phyloP scores from a whole-genome alignment of 1,140 invertebrate species.

The Potamilus streckersoni region DNA sequence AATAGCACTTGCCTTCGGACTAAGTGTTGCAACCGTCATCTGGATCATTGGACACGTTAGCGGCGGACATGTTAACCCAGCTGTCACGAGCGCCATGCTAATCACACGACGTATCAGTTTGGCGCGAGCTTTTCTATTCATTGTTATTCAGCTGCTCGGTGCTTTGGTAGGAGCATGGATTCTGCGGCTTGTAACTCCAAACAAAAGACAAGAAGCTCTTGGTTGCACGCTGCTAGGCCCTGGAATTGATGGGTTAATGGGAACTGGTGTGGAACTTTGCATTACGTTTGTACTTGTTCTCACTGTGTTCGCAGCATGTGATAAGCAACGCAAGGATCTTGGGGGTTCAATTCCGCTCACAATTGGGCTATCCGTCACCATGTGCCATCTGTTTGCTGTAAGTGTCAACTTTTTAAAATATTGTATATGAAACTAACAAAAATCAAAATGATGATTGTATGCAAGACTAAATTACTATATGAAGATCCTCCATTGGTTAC shows the following conservation, averaged over 20 bases:
- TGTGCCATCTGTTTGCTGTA: constrained; percentile 83
- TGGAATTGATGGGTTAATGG: constrained; percentile 70
- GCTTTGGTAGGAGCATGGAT: constrained; percentile 82
- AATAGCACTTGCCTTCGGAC: constrained; percentile 58
- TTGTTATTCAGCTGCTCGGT: constrained; percentile 72
- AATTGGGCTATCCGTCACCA: constrained; percentile 81
- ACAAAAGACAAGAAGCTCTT: constrained; percentile 71
- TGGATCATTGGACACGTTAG: constrained; percentile 82
- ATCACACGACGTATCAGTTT: constrained; percentile 61
- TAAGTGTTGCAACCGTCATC: constrained; percentile 62
- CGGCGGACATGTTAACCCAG: constrained; percentile 91
- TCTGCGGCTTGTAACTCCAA: constrained; percentile 72
- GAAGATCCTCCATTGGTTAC: too few relatives aligned
- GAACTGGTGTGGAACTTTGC: constrained; percentile 84
- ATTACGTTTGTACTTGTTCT: constrained; percentile 91
- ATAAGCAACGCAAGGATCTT: constrained; percentile 81
- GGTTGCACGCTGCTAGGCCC: constrained; percentile 72
- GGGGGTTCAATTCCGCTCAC: constrained; percentile 90
- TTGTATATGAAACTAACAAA: too few relatives aligned
- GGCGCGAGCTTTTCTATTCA: constrained; percentile 55
- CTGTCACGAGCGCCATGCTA: constrained; percentile 84
- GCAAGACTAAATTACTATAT: too few relatives aligned
- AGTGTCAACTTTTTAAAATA: constrained; percentile 22
- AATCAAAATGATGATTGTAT: too few relatives aligned
- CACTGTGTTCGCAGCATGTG: constrained; percentile 89